Percentiles rank a stretch among this genome's conserved stretches.
phyloP scores from a whole-genome alignment of 1,140 invertebrate species.

The Drosophila mojavensis region DNA sequence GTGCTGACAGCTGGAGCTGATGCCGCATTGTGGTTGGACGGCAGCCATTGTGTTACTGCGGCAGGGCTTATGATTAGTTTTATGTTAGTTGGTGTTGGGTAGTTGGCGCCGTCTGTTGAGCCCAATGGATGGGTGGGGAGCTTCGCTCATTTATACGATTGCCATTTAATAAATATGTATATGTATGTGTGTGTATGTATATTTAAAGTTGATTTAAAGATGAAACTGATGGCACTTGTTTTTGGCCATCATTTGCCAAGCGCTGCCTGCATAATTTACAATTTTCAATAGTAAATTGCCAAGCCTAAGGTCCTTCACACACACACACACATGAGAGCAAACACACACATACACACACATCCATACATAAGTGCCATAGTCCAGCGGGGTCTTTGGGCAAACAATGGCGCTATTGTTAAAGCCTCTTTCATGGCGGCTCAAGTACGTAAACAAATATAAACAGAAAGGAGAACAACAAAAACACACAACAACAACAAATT shows the following conservation, averaged over 20 bases:
- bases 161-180: constrained; percentile 28
- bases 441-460: constrained; percentile 61
- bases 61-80: constrained; percentile 44
- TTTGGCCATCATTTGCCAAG: constrained; percentile 9
- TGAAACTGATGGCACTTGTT: background rate
- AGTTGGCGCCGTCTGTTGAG: constrained; percentile 46
- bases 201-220: constrained; percentile 44
- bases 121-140: background rate
- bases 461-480: constrained; percentile 7
- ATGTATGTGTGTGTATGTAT: background rate
- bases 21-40: constrained; percentile 49
- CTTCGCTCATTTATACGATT: constrained; percentile 52
- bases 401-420: constrained; percentile 61
- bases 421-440: constrained; percentile 30
- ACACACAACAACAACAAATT: background rate
- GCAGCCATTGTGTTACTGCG: constrained; percentile 26
- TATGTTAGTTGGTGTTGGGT: constrained; percentile 39
- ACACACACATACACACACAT: constrained; percentile 3
- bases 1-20: constrained; percentile 60
- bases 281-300: constrained; percentile 66
- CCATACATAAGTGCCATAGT: background rate
- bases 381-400: constrained; percentile 31
- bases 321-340: background rate
- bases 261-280: constrained; percentile 60
- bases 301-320: constrained; percentile 29